Percentiles rank a stretch among this genome's conserved stretches.
phyloP scores from a whole-genome alignment of 2,797 vertebrate species.

The Rhinophrynus dorsalis region DNA sequence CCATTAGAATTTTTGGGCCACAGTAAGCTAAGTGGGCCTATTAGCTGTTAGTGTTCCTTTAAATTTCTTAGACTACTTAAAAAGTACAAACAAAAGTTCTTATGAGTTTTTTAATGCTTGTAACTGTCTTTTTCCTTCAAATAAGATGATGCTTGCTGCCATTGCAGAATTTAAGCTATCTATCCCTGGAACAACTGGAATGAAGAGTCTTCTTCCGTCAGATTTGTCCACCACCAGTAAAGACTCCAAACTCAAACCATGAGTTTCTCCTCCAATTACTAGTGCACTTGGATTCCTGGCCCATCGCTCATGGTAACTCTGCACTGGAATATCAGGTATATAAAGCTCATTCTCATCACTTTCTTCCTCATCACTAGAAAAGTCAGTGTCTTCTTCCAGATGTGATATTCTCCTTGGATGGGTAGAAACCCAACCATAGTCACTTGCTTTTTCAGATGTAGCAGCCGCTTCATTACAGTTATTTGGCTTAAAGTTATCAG shows the following conservation, averaged over 20 bases:
- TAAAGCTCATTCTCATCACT: conserved; percentile 24
- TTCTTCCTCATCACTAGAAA: conserved; percentile 36
- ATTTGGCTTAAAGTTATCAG: conserved; percentile 65
- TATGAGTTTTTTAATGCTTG: too few species aligned
- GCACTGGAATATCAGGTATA: conserved; percentile 63
- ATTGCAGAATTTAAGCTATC: conserved; percentile 90
- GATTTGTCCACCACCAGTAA: conserved; percentile 74
- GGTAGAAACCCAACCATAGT: conserved; percentile 65
- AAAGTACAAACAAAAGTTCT: too few species aligned
- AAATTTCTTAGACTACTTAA: too few species aligned
- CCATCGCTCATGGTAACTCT: conserved; percentile 79
- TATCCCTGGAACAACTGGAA: conserved; percentile 77
- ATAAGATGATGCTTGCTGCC: conserved; percentile 86
- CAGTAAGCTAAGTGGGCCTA: too few species aligned
- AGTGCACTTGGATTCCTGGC: conserved; percentile 71
- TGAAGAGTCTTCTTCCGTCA: conserved; percentile 72
- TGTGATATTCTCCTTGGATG: conserved; percentile 46
- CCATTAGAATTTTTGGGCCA: too few species aligned
- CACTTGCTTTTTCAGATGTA: conserved; percentile 54
- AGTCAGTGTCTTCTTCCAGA: conserved; percentile 50
- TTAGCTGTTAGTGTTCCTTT: too few species aligned
- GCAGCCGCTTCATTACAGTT: not conserved
- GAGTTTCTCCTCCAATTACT: conserved; percentile 86
- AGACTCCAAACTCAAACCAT: conserved; percentile 78
- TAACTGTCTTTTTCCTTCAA: conserved; percentile 87